Percentiles rank a stretch among this genome's conserved stretches.
Conservation (phyloP, 92 coral and sea anemone genomes). For the Umimayanthus chanpuru region DNA sequence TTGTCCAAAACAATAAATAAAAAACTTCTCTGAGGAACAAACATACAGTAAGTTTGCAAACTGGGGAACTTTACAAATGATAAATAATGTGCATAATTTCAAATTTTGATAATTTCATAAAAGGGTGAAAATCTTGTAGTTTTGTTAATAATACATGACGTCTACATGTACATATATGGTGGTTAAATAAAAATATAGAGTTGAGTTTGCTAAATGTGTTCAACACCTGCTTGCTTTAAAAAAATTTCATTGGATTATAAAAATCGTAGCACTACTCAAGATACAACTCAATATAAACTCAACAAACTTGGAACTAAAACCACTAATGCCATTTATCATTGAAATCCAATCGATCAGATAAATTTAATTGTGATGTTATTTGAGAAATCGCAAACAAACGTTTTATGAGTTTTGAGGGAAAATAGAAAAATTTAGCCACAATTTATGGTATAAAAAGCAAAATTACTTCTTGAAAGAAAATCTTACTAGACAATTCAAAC, state of each 20-base stretch:
- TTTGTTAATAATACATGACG: no score
- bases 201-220: background rate
- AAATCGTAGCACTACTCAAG: background rate
- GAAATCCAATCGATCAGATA: conserved; percentile 10
- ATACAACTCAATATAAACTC: background rate
- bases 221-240: background rate
- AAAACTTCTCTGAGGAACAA: no score
- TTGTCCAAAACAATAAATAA: no score
- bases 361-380: background rate
- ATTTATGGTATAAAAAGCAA: background rate
- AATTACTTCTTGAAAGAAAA: background rate
- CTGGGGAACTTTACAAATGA: no score
- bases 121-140: background rate
- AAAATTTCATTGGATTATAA: background rate
- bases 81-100: no score
- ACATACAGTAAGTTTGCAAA: no score
- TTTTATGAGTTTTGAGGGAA: background rate
- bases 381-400: background rate
- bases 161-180: no score
- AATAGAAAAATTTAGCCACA: background rate
- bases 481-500: background rate
- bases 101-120: background rate
- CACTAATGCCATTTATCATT: conserved; percentile 6
- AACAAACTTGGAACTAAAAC: background rate
- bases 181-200: background rate